These are phyloP conservation scores for Neocrepidodera transversa DNA, from an alignment of 2,888 invertebrate genomes.

Conservation along the genomic window DNA sequence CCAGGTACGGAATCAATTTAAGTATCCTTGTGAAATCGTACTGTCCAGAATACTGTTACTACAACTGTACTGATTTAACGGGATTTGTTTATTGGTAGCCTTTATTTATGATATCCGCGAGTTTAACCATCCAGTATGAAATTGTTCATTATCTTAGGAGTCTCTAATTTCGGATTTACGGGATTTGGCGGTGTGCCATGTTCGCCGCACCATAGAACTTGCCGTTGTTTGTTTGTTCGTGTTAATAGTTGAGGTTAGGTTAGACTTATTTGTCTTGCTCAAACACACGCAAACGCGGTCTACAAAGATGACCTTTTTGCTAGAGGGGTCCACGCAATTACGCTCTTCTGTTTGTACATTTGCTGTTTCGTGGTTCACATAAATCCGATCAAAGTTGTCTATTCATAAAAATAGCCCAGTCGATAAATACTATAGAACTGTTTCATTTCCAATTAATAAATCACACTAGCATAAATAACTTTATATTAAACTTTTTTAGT, in stretches of 20 bases:
- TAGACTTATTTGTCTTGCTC: constrained; percentile 11
- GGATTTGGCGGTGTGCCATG: constrained; percentile 19
- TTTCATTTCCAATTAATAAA: too few relatives aligned
- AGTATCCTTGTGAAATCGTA: too few relatives aligned
- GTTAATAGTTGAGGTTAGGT: constrained; percentile 12
- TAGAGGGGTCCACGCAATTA: neutral
- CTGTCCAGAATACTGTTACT: too few relatives aligned
- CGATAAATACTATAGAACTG: too few relatives aligned
- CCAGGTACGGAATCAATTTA: too few relatives aligned
- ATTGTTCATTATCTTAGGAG: constrained; percentile 4
- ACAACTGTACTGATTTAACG: too few relatives aligned
- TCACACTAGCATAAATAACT: too few relatives aligned
- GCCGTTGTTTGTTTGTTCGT: constrained; percentile 10
- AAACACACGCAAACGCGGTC: neutral
- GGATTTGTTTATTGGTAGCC: neutral
- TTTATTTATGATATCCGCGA: neutral
- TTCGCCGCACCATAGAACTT: constrained; percentile 11
- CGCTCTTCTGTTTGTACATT: neutral
- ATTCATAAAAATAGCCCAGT: too few relatives aligned
- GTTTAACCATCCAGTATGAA: neutral
- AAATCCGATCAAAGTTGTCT: too few relatives aligned
- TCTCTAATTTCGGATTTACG: constrained; percentile 4
- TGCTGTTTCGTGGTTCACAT: too few relatives aligned
- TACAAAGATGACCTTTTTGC: constrained; percentile 6
- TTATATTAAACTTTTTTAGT: too few relatives aligned